A percentile compares a stretch with the other conserved stretches of the same genome.
phyloP scores from a whole-genome alignment of 2,888 invertebrate species.

The Eupithecia inturbata region DNA sequence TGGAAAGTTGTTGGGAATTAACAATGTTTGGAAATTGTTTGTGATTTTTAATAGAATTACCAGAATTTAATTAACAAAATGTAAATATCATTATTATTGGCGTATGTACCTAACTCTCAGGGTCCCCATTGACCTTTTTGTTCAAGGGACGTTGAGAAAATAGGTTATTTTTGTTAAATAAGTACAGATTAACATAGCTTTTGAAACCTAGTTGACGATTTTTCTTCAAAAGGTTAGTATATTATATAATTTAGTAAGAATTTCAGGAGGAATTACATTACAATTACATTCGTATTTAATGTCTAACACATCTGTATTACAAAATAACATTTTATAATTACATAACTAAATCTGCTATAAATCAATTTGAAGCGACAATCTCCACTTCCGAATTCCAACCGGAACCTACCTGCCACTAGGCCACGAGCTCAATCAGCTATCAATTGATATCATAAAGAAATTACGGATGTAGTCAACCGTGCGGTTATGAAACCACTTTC shows the following conservation, averaged over 20 bases:
- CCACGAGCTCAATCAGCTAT: conserved; percentile 13
- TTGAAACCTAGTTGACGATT: no score
- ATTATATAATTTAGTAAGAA: no score
- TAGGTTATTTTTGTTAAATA: not conserved
- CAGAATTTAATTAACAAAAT: not conserved
- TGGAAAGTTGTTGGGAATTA: not conserved
- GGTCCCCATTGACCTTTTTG: no score
- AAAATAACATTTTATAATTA: no score
- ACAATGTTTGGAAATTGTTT: not conserved
- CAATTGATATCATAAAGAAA: conserved; percentile 35
- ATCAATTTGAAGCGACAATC: not conserved
- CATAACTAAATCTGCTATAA: not conserved
- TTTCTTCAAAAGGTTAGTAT: no score
- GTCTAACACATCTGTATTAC: not conserved
- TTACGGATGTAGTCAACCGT: conserved; percentile 33
- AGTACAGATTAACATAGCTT: not conserved
- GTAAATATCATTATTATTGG: not conserved
- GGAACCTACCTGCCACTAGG: not conserved
- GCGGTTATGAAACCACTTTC: conserved; percentile 42
- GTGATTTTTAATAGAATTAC: not conserved
- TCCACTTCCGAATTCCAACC: conserved; percentile 1
- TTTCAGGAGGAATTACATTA: no score
- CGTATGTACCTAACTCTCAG: no score
- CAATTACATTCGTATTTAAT: not conserved
- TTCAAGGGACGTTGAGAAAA: no score